Base-by-base conservation (phyloP, 1,140 invertebrate species). In the Drosophila leontia region DNA sequence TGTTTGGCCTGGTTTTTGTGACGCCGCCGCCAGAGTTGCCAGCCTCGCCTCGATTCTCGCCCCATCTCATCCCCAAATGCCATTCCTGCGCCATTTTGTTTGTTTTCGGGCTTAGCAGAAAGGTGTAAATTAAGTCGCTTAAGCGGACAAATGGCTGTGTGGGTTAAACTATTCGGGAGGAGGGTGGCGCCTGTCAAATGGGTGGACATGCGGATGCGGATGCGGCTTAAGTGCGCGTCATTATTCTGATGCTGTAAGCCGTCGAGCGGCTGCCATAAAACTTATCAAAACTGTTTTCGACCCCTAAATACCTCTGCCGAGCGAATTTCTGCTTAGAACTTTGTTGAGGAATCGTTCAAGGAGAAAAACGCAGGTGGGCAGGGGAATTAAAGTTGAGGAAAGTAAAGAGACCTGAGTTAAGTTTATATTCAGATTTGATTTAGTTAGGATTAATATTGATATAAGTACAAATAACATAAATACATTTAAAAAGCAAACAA, bases 111-210 rank as follows among this genome's bases (percentile, higher is more conserved):
- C 82, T 84, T 81, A 84, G 82, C 75, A 74, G 68, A 69, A 87
- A 86, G 82, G 82, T 86, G 82, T 86, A 86, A 86, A 86, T 86
- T 86, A 86, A 86, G 82, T 86, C 79, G 74, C 82, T 82, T 82
- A 85, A 70, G 82, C 78, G 59, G 78, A 80, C 72, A 75, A 72
- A 72, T 72, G 67, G 70, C 53, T 72, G 67, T 60, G 67, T 55
- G 67, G 67, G 62, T 44, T 55, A 37, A 70, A 69, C 63, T 70
- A 70, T 70, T 23, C 34, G 37, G 13, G 48, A 1, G 35, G 50
- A 35, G 34, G 41, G 23, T 11, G 60, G 39, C 12, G 23, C 15
- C n/a, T 44, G 64, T 37, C 32, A 19, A 17, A 19, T 23, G 39
- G 69, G 35, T 50, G 69, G 67, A 35, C 65, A 50, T 44, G 51